Conservation (phyloP, 2,113 vertebrate genomes). For the Aramus guarauna region DNA sequence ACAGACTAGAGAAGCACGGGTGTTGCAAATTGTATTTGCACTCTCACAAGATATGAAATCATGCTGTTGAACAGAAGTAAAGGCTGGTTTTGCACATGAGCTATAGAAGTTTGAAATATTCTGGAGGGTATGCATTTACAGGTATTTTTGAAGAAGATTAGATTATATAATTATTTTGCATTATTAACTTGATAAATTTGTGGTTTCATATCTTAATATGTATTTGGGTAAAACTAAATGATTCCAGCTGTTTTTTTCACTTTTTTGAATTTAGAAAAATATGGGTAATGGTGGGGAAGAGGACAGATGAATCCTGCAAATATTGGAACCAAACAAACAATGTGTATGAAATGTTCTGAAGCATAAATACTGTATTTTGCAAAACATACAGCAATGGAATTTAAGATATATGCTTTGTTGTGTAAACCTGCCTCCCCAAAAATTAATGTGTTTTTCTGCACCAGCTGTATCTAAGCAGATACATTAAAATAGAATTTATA, state of each 20-base stretch:
- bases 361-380: not conserved
- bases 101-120: not conserved
- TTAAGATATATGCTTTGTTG: not conserved
- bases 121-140: not conserved
- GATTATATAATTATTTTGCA: not conserved
- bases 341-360: not conserved
- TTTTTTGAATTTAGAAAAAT: not conserved
- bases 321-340: not conserved
- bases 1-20: not conserved
- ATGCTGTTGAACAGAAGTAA: not conserved
- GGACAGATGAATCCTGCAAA: not conserved
- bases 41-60: not conserved
- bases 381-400: not conserved
- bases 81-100: not conserved
- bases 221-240: not conserved
- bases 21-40: not conserved
- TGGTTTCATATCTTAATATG: not conserved
- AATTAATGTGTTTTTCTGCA: not conserved
- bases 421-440: not conserved
- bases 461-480: not conserved
- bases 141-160: not conserved
- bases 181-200: not conserved
- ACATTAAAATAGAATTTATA: not conserved
- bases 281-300: not conserved
- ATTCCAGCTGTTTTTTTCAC: not conserved